phyloP scores from a whole-genome alignment of 1,140 invertebrate genomes.

The Piezodorus guildinii region DNA sequence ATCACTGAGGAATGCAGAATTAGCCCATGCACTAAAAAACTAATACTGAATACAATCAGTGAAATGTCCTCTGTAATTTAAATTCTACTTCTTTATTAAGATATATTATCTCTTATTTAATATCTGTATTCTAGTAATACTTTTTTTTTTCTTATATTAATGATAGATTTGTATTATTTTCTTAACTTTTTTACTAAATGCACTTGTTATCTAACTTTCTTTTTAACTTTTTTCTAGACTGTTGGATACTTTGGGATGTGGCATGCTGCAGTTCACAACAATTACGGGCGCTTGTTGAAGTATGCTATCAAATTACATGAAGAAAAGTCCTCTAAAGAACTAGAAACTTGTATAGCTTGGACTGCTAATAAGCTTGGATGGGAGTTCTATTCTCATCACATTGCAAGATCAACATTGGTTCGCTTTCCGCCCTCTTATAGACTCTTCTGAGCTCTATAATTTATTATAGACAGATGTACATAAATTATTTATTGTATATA shows the following conservation, averaged over 20 bases:
- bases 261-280: constrained; percentile 62
- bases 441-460: constrained; percentile 20
- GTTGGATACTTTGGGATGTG: constrained; percentile 51
- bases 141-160: too few relatives aligned
- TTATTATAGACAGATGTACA: too few relatives aligned
- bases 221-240: constrained; percentile 22
- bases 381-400: constrained; percentile 16
- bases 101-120: too few relatives aligned
- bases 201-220: neutral
- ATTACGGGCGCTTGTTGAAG: constrained; percentile 71
- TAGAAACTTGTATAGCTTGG: constrained; percentile 44
- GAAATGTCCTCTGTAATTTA: too few relatives aligned
- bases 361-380: constrained; percentile 19
- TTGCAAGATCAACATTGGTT: constrained; percentile 18
- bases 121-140: too few relatives aligned
- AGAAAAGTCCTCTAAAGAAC: constrained; percentile 59
- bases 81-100: too few relatives aligned
- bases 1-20: too few relatives aligned
- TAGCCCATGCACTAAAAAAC: too few relatives aligned
- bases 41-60: too few relatives aligned
- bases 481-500: too few relatives aligned
- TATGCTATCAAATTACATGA: constrained; percentile 62
- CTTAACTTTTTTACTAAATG: neutral
- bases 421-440: constrained; percentile 23
- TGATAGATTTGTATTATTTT: neutral